Evolutionary conservation across 1,140 invertebrate species (phyloP).

Genomic region (Aphidius gifuensis): DNA sequence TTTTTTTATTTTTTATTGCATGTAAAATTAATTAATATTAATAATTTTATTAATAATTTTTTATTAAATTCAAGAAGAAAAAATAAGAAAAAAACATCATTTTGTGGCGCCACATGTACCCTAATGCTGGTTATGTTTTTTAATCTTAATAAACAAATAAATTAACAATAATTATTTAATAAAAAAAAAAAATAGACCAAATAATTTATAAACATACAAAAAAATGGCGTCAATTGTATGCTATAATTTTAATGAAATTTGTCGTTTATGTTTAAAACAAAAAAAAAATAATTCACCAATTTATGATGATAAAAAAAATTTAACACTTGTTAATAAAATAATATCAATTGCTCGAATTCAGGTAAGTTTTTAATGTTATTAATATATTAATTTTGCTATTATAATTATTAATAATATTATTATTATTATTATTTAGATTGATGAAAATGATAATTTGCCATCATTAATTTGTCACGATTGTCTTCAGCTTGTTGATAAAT

Average conservation of each 20-base stretch:
- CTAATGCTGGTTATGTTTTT: no score
- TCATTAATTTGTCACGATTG: conserved; percentile 33
- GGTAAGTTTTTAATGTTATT: conserved; percentile 23
- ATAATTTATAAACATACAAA: neutral
- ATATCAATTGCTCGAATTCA: conserved; percentile 34
- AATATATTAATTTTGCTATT: conserved; percentile 1
- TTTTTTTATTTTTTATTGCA: no score
- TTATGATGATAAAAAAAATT: conserved; percentile 17
- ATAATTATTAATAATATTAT: conserved; percentile 11
- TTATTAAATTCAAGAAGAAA: no score
- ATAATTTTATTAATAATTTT: no score
- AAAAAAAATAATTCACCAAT: conserved; percentile 28
- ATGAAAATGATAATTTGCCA: conserved; percentile 32
- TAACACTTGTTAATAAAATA: conserved; percentile 31
- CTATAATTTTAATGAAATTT: conserved; percentile 29
- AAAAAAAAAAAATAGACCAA: no score
- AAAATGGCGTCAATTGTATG: conserved; percentile 7
- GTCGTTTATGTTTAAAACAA: conserved; percentile 37
- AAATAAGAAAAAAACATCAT: no score
- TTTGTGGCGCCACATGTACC: no score
- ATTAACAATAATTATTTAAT: no score
- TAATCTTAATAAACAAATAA: no score
- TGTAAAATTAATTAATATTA: no score
- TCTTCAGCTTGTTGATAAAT: conserved; percentile 33
- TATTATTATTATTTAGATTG: conserved; percentile 27